phyloP scores from a whole-genome alignment of 2,888 invertebrate genomes.

The Pristionchus mayeri region DNA sequence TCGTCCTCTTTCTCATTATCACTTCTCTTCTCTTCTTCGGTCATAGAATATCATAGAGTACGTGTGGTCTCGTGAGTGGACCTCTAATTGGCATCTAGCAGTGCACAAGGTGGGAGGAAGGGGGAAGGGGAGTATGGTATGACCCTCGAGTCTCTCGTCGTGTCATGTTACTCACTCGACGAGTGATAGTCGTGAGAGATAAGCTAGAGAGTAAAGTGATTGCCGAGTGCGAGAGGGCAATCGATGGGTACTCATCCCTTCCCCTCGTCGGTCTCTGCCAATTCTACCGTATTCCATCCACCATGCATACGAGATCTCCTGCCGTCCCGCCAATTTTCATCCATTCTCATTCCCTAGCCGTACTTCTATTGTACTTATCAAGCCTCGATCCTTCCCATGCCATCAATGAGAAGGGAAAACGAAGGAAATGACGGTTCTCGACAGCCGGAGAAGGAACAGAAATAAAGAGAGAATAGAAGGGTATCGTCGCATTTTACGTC shows the following conservation, averaged over 20 bases:
- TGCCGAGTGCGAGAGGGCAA: not conserved
- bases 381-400: conserved; percentile 15
- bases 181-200: conserved; percentile 16
- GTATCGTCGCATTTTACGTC: not conserved
- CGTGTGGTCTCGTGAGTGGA: not conserved
- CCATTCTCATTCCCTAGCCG: conserved; percentile 20
- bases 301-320: not conserved
- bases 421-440: not conserved
- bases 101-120: not conserved
- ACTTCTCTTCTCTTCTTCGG: not conserved
- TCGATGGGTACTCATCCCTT: not conserved
- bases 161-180: conserved; percentile 13
- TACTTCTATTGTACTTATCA: conserved; percentile 35
- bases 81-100: not conserved
- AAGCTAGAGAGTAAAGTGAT: conserved; percentile 34
- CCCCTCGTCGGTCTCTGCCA: not conserved
- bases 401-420: not conserved
- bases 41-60: not conserved
- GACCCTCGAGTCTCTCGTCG: not conserved
- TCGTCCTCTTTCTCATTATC: not conserved
- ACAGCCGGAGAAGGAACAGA: not conserved
- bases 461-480: not conserved
- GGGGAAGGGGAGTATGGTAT: not conserved
- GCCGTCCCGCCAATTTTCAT: not conserved
- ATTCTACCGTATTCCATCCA: not conserved